Percentiles rank a stretch among this genome's conserved stretches.
Conservation (phyloP, 2,797 vertebrate genomes). For the Pyrocephalus nanus region DNA sequence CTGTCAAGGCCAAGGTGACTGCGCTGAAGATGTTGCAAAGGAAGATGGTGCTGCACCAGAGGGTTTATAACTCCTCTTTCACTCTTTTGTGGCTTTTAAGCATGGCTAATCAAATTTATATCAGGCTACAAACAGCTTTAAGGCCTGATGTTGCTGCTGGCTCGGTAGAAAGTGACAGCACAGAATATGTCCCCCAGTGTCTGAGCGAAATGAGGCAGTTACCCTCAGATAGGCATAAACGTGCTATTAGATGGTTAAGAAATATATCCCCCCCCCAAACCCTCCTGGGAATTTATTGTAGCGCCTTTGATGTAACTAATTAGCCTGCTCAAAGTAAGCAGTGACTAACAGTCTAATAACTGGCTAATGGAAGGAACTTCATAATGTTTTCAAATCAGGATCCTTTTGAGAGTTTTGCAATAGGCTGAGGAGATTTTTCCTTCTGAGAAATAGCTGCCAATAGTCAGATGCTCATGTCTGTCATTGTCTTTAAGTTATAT, state of each 20-base stretch:
- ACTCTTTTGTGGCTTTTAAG: not conserved
- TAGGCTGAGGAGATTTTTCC: conserved; percentile 15
- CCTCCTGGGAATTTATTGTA: conserved; percentile 83
- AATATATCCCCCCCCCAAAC: conserved; percentile 21
- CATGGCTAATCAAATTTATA: conserved; percentile 26
- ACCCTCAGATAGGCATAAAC: conserved; percentile 86
- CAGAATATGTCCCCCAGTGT: conserved; percentile 78
- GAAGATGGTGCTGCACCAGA: not conserved
- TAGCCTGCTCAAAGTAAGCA: conserved; percentile 84
- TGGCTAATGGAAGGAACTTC: conserved; percentile 67
- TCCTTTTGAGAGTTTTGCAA: conserved; percentile 29
- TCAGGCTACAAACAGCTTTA: conserved; percentile 71
- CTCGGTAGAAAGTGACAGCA: conserved; percentile 27
- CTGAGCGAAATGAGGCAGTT: conserved; percentile 86
- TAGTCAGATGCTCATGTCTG: not conserved
- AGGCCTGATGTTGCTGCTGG: conserved; percentile 80
- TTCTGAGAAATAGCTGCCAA: not conserved
- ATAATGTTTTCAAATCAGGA: conserved; percentile 58
- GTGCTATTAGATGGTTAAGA: conserved; percentile 82
- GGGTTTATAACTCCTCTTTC: not conserved
- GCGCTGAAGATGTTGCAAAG: not conserved
- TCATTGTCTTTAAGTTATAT: not conserved
- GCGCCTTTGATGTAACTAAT: conserved; percentile 94
- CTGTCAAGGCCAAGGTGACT: not conserved
- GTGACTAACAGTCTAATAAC: conserved; percentile 82